Conservation (phyloP, 2,797 vertebrate genomes). For the Aplochiton taeniatus region DNA sequence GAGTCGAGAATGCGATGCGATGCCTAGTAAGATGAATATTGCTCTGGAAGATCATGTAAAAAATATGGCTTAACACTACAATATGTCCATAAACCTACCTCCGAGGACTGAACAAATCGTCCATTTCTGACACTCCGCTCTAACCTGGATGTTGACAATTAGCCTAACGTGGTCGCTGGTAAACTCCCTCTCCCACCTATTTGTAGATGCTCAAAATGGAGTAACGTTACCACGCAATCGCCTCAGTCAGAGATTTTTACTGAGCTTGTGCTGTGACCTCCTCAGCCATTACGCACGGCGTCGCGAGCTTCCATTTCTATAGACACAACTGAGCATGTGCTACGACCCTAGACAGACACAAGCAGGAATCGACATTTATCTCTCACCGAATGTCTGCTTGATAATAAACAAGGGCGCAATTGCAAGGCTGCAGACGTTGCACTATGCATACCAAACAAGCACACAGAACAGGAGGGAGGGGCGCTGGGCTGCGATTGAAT, state of each 20-base stretch:
- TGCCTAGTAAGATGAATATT: slow-evolving; percentile 20
- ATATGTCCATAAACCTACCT: slow-evolving; percentile 86
- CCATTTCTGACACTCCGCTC: slow-evolving; percentile 90
- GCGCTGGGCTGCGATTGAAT: slow-evolving; percentile 48
- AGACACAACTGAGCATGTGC: slow-evolving; percentile 98
- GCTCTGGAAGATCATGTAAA: slow-evolving; percentile 15
- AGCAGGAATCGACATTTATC: slow-evolving; percentile 78
- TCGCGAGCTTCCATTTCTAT: slow-evolving; percentile 85
- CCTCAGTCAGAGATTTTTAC: slow-evolving; percentile 82
- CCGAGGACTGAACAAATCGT: slow-evolving; percentile 92
- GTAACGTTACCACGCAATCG: slow-evolving; percentile 83
- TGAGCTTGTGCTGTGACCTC: slow-evolving; percentile 96
- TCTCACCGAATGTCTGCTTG: slow-evolving; percentile 78
- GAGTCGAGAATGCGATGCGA: slow-evolving; percentile 36
- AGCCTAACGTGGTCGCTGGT: slow-evolving; percentile 48
- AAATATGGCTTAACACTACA: slow-evolving; percentile 57
- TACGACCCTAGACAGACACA: slow-evolving; percentile 83
- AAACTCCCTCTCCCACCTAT: slow-evolving; percentile 76
- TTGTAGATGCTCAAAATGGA: slow-evolving; percentile 96
- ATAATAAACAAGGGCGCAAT: slow-evolving; percentile 85
- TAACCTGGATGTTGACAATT: slow-evolving; percentile 70
- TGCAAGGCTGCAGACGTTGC: slow-evolving; percentile 71
- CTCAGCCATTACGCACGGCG: slow-evolving; percentile 91
- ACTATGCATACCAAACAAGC: slow-evolving; percentile 80
- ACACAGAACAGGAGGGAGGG: slow-evolving; percentile 61